phyloP scores from a whole-genome alignment of 1,140 invertebrate species.

The Portunus trituberculatus region DNA sequence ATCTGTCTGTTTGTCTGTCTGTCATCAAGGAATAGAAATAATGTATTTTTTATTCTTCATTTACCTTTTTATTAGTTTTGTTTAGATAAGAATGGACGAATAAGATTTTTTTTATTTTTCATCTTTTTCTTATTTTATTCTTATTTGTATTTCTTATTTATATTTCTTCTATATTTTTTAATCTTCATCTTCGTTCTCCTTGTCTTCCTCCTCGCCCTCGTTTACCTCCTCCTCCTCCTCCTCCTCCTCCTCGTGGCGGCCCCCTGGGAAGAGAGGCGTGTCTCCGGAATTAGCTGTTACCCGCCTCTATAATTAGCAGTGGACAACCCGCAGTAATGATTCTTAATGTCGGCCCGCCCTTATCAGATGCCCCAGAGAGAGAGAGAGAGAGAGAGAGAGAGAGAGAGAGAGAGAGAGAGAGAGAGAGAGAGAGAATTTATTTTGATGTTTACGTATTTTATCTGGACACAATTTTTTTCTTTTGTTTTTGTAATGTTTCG shows the following conservation, averaged over 20 bases:
- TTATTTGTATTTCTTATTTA: not conserved
- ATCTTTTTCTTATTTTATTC: not conserved
- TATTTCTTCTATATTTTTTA: not conserved
- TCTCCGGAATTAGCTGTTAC: constrained; percentile 54
- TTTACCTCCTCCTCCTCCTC: not conserved
- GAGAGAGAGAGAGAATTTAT: not conserved
- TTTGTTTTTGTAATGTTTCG: too few species aligned
- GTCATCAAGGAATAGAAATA: not conserved
- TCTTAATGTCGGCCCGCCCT: constrained; percentile 47
- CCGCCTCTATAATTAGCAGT: constrained; percentile 50
- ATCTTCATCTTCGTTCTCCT: not conserved
- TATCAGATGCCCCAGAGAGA: constrained; percentile 31
- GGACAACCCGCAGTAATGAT: constrained; percentile 46
- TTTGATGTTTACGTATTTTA: too few species aligned
- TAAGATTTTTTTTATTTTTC: too few species aligned
- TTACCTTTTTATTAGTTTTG: not conserved
- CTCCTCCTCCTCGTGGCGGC: not conserved
- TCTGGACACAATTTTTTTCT: too few species aligned
- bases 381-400: constrained; percentile 9
- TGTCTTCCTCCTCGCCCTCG: not conserved
- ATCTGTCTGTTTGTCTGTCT: too few species aligned
- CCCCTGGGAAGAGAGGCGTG: constrained; percentile 33
- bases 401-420: not conserved
- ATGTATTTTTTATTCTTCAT: not conserved
- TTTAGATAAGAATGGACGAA: not conserved